Base-by-base conservation (phyloP, 2,113 vertebrate species). In the Gasterosteus aculeatus region DNA sequence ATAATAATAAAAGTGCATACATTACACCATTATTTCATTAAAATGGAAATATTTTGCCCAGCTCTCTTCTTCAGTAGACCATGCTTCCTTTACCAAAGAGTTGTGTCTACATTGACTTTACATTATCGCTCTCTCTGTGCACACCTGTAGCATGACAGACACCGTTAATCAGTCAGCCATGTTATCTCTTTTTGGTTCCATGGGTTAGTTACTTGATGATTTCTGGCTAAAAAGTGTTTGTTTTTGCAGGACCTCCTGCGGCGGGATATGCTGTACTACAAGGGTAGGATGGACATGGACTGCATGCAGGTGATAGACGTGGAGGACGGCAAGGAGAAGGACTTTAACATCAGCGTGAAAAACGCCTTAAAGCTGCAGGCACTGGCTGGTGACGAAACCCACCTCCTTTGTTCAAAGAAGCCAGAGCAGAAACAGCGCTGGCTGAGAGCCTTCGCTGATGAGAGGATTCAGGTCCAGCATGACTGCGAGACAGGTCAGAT, bases 351-450 rank as follows among this genome's bases (percentile, higher is more conserved):
- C 85, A 97, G 93, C 0, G 87, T 98, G 83, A 98, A 96, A 93
- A 98, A 99, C 0, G 96, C 95, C 26, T 94, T 99, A 85, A 97
- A 96, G 77, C 81, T 98, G 62, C 85, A 87, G 18, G 95, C 95
- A 1, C 69, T 67, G 7, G 53, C 79, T 22, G 89, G 92, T 0
- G 95, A 96, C 0, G 96, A 97, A 77, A 84, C 95, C 31, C 95
- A 96, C 68, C 91, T 99, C n/a, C 93, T 99, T 73, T 96, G 95
- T 42, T 94, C 96, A 88, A 98, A 96, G 86, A 99, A 99, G 80
- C 95, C 96, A 0, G 97, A 98, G 86, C 97, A 96, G 88, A 99
- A 98, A 47, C 95, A 97, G 72, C 96, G 96, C 70, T 98, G 97
- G 98, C 92, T 98, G 39, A 92, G 95, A 67, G 97, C 98, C 0